Percentiles rank a stretch among this genome's conserved stretches.
phyloP scores from a whole-genome alignment of 2,888 invertebrate species.

The Asteroscopus sphinx region DNA sequence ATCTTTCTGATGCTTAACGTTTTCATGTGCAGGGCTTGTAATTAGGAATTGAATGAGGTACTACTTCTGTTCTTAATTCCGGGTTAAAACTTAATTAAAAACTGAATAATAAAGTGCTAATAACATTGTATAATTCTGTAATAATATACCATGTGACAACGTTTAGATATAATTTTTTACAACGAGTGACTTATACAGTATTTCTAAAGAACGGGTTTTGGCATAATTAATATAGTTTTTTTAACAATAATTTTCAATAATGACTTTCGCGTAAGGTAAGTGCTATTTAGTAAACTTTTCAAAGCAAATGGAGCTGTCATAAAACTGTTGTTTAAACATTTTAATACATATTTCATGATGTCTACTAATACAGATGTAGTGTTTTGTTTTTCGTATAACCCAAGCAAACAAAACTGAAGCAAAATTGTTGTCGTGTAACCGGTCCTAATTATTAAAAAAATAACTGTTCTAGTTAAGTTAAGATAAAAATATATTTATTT shows the following conservation, averaged over 20 bases:
- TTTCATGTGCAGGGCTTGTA: background rate
- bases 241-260: conserved; percentile 21
- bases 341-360: background rate
- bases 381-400: no score
- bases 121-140: conserved; percentile 36
- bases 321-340: background rate
- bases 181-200: background rate
- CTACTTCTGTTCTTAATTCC: conserved; percentile 2
- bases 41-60: background rate
- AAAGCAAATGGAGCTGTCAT: conserved; percentile 12
- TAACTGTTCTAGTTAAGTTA: conserved; percentile 1
- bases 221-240: conserved; percentile 9
- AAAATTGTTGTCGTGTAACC: background rate
- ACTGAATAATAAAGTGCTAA: conserved; percentile 46
- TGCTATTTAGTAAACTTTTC: conserved; percentile 1
- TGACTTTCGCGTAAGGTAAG: background rate
- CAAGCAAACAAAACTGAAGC: background rate
- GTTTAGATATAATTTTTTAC: conserved; percentile 30
- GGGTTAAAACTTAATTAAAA: conserved; percentile 24
- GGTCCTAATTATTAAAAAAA: background rate
- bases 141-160: conserved; percentile 35
- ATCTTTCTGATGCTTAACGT: no score
- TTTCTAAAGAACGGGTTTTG: conserved; percentile 11
- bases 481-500: no score
- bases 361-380: no score